Evolutionary conservation across 1,140 invertebrate species (phyloP), one percentile per base, ranked within the genome.

Genomic region (Galleria mellonella): DNA sequence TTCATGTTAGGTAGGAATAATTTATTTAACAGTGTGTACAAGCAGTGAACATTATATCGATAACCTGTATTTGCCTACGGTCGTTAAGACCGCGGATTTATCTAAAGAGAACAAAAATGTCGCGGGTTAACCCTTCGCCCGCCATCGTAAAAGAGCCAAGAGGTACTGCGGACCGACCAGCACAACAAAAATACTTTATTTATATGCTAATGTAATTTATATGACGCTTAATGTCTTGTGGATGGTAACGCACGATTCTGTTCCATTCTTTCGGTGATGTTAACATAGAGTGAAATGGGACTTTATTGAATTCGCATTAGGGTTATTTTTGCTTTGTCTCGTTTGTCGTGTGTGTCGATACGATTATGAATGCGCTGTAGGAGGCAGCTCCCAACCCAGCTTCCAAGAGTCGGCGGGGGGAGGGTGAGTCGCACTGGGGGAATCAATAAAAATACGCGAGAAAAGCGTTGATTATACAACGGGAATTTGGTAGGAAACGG

Each of bases 201-300:
- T 85, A 85, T 83, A 85, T 85, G 82, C 73, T 83, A 85, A 85
- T 85, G 78, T 85, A 83, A 85, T 83, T 85, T 85, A 85, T 85
- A 85, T 82, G 76, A 83, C 75, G 75, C 69, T 85, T 85, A 85
- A 83, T 83, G 79, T 85, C 77, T 83, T 67, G 64, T 81, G 65
- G 70, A 62, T 81, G 74, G 81, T 83, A 84, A 81, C 74, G 78
- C 81, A 85, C 81, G 78, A 82, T 77, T 78, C 63, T 65, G 62
- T 55, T 81, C 71, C 68, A 76, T 76, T 82, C 74, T 77, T 76
- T 74, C 66, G 69, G 62, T 32, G 32, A 23, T 28, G 29, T 14
- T n/a, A n/a, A 30, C 30, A 4, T 9, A 39, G 46, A 49, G 17
- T 36, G 40, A 72, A 66, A 68, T 54, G 36, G 37, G 44, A 50